Evolutionary conservation across 2,797 vertebrate species (phyloP).

Genomic region (Sebastes nivosus): DNA sequence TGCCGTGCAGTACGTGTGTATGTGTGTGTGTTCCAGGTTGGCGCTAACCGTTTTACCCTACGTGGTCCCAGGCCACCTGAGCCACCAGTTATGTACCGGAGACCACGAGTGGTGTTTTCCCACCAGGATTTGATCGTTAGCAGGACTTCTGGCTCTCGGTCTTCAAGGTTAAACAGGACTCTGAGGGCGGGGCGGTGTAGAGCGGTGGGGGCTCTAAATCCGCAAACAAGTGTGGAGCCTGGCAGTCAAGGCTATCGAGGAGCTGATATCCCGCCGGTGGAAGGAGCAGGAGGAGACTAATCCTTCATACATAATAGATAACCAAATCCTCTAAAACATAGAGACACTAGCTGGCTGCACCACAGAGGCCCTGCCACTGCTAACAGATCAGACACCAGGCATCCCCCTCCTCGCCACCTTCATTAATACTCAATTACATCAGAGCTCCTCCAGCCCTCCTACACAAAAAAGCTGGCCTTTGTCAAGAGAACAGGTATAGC

Average conservation of each 20-base stretch:
- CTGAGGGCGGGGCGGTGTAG: slow-evolving; percentile 35
- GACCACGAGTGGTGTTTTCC: slow-evolving; percentile 47
- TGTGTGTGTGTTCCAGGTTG: slow-evolving; percentile 20
- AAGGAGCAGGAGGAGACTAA: slow-evolving; percentile 76
- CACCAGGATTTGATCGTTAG: slow-evolving; percentile 64
- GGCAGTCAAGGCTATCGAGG: slow-evolving; percentile 75
- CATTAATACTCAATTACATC: slow-evolving; percentile 82
- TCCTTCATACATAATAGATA: slow-evolving; percentile 87
- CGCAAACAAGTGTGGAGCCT: slow-evolving; percentile 71
- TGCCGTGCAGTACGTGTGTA: neutral
- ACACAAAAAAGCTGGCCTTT: slow-evolving; percentile 61
- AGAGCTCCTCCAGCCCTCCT: slow-evolving; percentile 48
- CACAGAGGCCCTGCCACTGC: slow-evolving; percentile 70
- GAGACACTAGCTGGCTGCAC: slow-evolving; percentile 65
- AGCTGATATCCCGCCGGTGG: slow-evolving; percentile 69
- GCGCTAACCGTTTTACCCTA: slow-evolving; percentile 52
- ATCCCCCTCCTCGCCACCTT: slow-evolving; percentile 57
- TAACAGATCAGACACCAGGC: slow-evolving; percentile 77
- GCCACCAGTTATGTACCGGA: slow-evolving; percentile 58
- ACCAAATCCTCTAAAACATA: slow-evolving; percentile 84
- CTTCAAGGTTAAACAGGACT: slow-evolving; percentile 79
- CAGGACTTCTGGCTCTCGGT: slow-evolving; percentile 56
- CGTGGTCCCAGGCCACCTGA: slow-evolving; percentile 58
- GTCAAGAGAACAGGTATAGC: slow-evolving; percentile 56
- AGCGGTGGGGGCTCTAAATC: slow-evolving; percentile 47